A percentile compares a stretch with the other conserved stretches of the same genome.
phyloP scores from a whole-genome alignment of 2,113 vertebrate species.

The Tautogolabrus adspersus region DNA sequence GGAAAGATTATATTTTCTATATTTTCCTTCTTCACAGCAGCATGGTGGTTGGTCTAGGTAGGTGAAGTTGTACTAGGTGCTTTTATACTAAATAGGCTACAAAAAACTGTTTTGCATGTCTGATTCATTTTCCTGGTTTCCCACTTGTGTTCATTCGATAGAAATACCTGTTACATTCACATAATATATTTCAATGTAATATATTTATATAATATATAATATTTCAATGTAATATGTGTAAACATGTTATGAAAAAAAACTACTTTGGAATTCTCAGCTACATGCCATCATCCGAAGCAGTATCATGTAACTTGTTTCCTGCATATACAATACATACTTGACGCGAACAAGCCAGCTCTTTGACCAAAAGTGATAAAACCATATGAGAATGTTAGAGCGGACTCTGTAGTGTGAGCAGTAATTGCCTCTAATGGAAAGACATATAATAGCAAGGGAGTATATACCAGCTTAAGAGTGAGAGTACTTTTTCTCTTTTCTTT shows the following conservation, averaged over 20 bases:
- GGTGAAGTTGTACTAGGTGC: too few relatives aligned
- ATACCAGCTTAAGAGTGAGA: constrained; percentile 68
- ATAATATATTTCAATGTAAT: not conserved
- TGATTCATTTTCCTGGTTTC: too few relatives aligned
- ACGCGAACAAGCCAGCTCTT: constrained; percentile 64
- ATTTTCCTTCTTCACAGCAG: not conserved
- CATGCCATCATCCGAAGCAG: constrained; percentile 23
- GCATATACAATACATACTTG: constrained; percentile 64
- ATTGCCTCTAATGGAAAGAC: constrained; percentile 80
- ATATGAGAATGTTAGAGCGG: constrained; percentile 60
- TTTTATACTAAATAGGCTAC: too few relatives aligned
- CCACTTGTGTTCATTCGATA: too few relatives aligned
- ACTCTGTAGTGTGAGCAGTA: constrained; percentile 58
- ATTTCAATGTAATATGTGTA: not conserved
- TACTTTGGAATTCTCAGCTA: not conserved
- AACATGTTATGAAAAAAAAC: not conserved
- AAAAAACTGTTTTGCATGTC: too few relatives aligned
- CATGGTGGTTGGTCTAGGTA: too few relatives aligned
- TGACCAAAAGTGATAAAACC: constrained; percentile 70
- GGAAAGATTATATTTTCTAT: too few relatives aligned
- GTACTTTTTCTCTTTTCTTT: constrained; percentile 60
- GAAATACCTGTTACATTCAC: not conserved
- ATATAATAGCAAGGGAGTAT: constrained; percentile 76
- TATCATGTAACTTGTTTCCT: constrained; percentile 65
- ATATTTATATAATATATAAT: too few relatives aligned